Evolutionary conservation across 2,888 invertebrate species (phyloP).

Genomic region (Argyresthia albistria): DNA sequence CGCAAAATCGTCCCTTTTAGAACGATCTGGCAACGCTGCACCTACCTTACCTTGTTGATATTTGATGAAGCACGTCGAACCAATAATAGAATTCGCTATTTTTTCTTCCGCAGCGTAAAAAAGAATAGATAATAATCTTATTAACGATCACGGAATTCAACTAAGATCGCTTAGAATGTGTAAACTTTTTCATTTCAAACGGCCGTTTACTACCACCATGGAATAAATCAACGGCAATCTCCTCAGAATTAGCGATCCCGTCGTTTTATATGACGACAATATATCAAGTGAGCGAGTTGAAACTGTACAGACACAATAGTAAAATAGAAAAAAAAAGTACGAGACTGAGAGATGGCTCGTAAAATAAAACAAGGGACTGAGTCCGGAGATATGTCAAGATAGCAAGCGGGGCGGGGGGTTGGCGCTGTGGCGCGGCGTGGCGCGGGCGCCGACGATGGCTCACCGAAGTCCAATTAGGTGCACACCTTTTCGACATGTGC

Average conservation of each 20-base stretch:
- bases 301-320: constrained; percentile 55
- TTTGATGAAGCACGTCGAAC: too few species aligned
- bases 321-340: constrained; percentile 34
- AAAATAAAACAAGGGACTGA: constrained; percentile 67
- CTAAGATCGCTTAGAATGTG: too few species aligned
- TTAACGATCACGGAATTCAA: too few species aligned
- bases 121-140: too few species aligned
- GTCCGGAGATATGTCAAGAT: constrained; percentile 71
- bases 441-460: constrained; percentile 33
- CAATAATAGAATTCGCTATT: too few species aligned
- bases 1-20: too few species aligned
- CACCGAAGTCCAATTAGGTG: constrained; percentile 67
- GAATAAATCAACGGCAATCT: constrained; percentile 24
- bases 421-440: constrained; percentile 47
- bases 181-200: too few species aligned
- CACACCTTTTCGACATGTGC: constrained; percentile 71
- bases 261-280: constrained; percentile 42
- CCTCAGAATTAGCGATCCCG: constrained; percentile 38
- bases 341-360: constrained; percentile 61
- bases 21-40: too few species aligned
- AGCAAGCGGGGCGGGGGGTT: constrained; percentile 16
- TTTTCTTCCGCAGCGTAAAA: too few species aligned
- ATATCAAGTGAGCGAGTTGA: constrained; percentile 50
- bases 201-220: too few species aligned
- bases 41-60: too few species aligned